A percentile compares a stretch with the other conserved stretches of the same genome.
Conservation (phyloP, 30 jellyfish, hydroid and myxozoan species). For the Aurelia coerulea region DNA sequence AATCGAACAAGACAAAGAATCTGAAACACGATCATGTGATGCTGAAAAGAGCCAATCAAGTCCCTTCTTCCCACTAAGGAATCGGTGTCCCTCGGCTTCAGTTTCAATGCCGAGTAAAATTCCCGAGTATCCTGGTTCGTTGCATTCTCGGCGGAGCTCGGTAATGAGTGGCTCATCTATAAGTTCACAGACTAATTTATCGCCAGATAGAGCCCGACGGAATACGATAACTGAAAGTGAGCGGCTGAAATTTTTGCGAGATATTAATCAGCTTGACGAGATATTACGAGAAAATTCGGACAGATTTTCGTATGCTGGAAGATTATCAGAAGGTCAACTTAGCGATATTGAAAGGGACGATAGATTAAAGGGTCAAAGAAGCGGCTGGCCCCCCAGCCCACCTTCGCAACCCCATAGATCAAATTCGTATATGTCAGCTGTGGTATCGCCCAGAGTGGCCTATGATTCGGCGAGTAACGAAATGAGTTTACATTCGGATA, state of each 20-base stretch:
- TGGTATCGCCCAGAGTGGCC: constrained; percentile 52
- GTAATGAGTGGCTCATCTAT: constrained; percentile 69
- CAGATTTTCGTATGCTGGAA: constrained; percentile 12
- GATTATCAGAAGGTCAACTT: constrained; percentile 51
- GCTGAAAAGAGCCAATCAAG: constrained; percentile 43
- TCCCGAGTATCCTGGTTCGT: constrained; percentile 46
- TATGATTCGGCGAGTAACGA: constrained; percentile 55
- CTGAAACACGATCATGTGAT: constrained; percentile 53
- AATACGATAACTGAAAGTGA: constrained; percentile 72
- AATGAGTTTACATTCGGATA: constrained; percentile 18
- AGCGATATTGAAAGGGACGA: constrained; percentile 45
- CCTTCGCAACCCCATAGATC: constrained; percentile 83
- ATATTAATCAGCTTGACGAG: constrained; percentile 71
- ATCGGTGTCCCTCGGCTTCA: constrained; percentile 86
- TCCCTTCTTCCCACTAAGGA: constrained; percentile 34
- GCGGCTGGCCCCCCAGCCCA: constrained; percentile 47
- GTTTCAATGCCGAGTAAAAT: constrained; percentile 47
- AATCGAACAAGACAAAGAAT: constrained; percentile 63
- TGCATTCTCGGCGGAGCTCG: constrained; percentile 70
- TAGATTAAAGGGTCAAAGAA: constrained; percentile 5
- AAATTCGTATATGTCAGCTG: constrained; percentile 80
- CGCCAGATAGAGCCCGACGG: constrained; percentile 58
- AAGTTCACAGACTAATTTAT: constrained; percentile 57
- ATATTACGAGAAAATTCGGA: constrained; percentile 38
- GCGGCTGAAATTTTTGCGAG: constrained; percentile 64